Evolutionary conservation across 2,888 invertebrate genomes (phyloP), one percentile per base, ranked within the genome.

Genomic region (Microplitis manilae): DNA sequence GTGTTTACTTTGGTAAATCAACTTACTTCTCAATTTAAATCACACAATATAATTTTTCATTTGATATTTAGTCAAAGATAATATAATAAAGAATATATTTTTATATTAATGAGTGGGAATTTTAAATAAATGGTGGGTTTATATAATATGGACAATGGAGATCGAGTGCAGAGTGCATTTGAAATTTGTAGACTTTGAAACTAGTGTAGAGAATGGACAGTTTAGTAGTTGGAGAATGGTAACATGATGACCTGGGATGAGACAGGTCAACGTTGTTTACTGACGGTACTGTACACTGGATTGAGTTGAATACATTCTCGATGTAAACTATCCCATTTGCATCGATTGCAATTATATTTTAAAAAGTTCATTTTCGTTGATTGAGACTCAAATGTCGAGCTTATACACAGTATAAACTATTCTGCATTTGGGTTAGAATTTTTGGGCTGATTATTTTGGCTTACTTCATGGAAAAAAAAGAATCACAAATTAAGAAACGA

Each of bases 281-380:
- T 85, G 87, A 84, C 83, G 85, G 87, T 87, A 83, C 85, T 83
- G 83, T 83, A 73, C 75, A 65, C 68, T 78, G 78, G 2, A 30
- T 38, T 65, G 30, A 65, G 38, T 30, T 65, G 5, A 30, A 13
- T 30, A 1, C 8, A 50, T 88, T 88, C 89, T 89, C 87, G 87
- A 87, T 89, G 88, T 88, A 88, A 89, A 89, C 88, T 87, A 87
- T 86, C 30, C 89, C 88, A 88, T 89, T 89, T 89, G 89, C 87
- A 88, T 88, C 20, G 13, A 30, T 13, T 65, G 13, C 9, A 2
- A 30, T 65, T 13, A 20, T 9, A 9, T 30, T 15, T 17, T 15
- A 30, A 30, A 50, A 13, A 9, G 13, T 9, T 50, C 8, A 50
- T 13, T 50, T 50, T 13, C 8, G 2, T 50, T 13, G 50, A 9